Evolutionary conservation across 2,888 invertebrate species (phyloP).

Genomic region (Platycnemis pennipes): DNA sequence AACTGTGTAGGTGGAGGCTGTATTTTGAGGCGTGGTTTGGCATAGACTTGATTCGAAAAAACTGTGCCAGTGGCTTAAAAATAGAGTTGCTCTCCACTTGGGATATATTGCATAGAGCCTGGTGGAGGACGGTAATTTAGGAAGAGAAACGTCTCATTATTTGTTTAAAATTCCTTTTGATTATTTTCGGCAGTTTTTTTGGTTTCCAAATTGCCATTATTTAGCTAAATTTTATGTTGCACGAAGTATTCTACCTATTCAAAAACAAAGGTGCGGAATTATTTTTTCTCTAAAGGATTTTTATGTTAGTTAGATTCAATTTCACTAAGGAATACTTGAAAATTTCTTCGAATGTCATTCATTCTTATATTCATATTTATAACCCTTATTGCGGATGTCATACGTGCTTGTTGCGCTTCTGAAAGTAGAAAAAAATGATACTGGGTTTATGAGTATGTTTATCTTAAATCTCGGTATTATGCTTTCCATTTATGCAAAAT

Average conservation of each 20-base stretch:
- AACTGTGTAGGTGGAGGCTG: not conserved
- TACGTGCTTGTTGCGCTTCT: too few species aligned
- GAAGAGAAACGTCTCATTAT: not conserved
- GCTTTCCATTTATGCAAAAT: too few species aligned
- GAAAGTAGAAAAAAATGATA: too few species aligned
- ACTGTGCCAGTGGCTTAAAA: constrained; percentile 5
- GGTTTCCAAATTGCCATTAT: not conserved
- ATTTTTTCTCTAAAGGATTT: not conserved
- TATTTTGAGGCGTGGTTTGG: not conserved
- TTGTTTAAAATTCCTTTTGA: not conserved
- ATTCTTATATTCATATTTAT: too few species aligned
- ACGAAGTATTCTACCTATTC: not conserved
- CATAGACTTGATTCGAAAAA: not conserved
- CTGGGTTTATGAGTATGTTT: too few species aligned
- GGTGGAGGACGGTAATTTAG: not conserved
- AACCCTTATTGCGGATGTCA: too few species aligned
- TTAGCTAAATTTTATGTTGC: not conserved
- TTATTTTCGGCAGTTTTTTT: not conserved
- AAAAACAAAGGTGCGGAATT: not conserved
- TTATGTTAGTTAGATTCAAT: too few species aligned
- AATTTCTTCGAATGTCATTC: too few species aligned
- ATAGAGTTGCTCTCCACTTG: not conserved
- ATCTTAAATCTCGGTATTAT: too few species aligned
- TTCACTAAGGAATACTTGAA: too few species aligned
- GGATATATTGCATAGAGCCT: not conserved